phyloP scores from a whole-genome alignment of 30 jellyfish, hydroid and myxozoan genomes.

The Pseudorhiza aurosa region DNA sequence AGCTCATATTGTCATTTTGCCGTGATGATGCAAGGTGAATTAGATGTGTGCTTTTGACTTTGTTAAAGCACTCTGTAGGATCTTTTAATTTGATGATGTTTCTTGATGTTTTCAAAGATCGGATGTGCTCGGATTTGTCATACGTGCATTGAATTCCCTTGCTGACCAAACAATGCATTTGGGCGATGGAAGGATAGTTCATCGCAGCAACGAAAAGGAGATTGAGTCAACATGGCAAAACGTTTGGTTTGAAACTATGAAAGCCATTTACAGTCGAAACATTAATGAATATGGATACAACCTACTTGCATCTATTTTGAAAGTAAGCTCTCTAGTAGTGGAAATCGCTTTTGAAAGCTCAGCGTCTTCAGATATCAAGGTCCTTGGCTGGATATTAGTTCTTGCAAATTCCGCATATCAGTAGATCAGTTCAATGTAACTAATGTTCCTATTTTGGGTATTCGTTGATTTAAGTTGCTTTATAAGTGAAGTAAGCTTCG shows the following conservation, averaged over 20 bases:
- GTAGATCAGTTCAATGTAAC: too few species aligned
- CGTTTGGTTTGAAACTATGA: conserved; percentile 31
- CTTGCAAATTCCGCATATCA: too few species aligned
- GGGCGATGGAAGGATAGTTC: neutral
- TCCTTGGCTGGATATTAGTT: too few species aligned
- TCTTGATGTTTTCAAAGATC: neutral
- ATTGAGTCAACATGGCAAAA: conserved; percentile 38
- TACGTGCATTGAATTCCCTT: conserved; percentile 20
- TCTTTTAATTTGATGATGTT: neutral
- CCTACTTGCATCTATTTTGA: conserved; percentile 9
- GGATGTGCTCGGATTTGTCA: conserved; percentile 10
- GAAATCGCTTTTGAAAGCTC: neutral
- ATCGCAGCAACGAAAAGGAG: conserved; percentile 6
- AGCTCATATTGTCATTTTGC: too few species aligned
- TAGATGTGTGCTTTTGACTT: too few species aligned
- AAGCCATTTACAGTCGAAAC: conserved; percentile 41
- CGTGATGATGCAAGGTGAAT: too few species aligned
- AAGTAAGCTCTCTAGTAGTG: neutral
- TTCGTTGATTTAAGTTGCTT: too few species aligned
- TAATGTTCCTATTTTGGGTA: too few species aligned
- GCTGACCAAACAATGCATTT: neutral
- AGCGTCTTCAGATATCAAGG: too few species aligned
- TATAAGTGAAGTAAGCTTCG: too few species aligned
- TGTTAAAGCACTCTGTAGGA: too few species aligned
- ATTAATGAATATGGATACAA: conserved; percentile 17